phyloP scores from a whole-genome alignment of 2,888 invertebrate genomes.

The Lamellibrachia satsuma region DNA sequence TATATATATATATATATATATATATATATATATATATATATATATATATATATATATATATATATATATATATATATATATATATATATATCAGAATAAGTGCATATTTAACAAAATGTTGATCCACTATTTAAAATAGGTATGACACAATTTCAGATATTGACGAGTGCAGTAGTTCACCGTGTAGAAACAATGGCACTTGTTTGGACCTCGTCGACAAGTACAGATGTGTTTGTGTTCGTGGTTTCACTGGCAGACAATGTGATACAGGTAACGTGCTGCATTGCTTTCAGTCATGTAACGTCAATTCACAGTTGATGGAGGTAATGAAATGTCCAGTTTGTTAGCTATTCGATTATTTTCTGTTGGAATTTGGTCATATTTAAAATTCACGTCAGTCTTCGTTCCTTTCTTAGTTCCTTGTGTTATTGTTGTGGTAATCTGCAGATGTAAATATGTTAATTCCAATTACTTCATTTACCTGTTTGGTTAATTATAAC shows the following conservation, averaged over 20 bases:
- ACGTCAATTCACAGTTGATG: neutral
- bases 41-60: no score
- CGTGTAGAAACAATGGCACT: slow-evolving; percentile 17
- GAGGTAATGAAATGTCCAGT: neutral
- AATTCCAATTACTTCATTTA: neutral
- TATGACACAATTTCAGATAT: neutral
- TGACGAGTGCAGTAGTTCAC: neutral
- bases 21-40: no score
- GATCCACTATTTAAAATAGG: neutral
- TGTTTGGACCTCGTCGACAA: neutral
- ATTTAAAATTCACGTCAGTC: neutral
- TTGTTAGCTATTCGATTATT: neutral
- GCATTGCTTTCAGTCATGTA: neutral
- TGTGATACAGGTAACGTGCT: slow-evolving; percentile 24
- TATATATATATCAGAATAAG: no score
- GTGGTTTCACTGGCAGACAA: neutral
- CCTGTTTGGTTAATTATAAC: no score
- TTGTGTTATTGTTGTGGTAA: neutral
- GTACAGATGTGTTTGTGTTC: slow-evolving; percentile 18
- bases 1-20: no score
- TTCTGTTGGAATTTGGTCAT: no score
- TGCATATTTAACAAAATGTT: no score
- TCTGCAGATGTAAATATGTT: neutral
- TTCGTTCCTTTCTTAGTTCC: neutral
- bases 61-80: no score